phyloP scores from a whole-genome alignment of 2,113 vertebrate genomes.

The Caranx melampygus region DNA sequence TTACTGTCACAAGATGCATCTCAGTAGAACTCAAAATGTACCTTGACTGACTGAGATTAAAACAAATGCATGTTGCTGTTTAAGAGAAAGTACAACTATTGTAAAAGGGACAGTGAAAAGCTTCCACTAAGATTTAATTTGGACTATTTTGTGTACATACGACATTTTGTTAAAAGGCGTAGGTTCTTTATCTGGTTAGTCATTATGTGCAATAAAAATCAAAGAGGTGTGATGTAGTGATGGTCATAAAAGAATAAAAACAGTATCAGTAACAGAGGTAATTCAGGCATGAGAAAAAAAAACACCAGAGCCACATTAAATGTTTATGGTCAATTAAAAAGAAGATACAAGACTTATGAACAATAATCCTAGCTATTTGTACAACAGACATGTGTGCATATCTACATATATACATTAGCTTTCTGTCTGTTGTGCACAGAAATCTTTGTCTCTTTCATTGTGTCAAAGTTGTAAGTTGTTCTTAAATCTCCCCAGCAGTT shows the following conservation, averaged over 20 bases:
- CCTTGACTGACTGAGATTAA: background rate
- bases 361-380: background rate
- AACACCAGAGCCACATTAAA: background rate
- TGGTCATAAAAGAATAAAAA: conserved; percentile 19
- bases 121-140: background rate
- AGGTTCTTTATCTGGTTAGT: background rate
- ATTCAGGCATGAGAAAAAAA: background rate
- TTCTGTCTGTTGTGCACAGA: no score
- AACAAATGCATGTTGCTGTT: background rate
- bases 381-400: no score
- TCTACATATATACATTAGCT: no score
- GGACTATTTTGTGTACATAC: background rate
- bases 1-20: background rate
- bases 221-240: background rate
- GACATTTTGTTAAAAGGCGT: background rate
- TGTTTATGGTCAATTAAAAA: conserved; percentile 2
- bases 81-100: background rate
- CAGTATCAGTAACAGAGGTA: background rate
- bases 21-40: conserved; percentile 4
- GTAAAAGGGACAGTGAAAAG: background rate
- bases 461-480: background rate
- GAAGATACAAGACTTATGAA: background rate
- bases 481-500: background rate
- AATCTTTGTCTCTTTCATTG: background rate
- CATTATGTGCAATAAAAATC: background rate